A percentile compares a stretch with the other conserved stretches of the same genome.
phyloP scores from a whole-genome alignment of 1,140 invertebrate genomes.

The Berghia stephanieae region DNA sequence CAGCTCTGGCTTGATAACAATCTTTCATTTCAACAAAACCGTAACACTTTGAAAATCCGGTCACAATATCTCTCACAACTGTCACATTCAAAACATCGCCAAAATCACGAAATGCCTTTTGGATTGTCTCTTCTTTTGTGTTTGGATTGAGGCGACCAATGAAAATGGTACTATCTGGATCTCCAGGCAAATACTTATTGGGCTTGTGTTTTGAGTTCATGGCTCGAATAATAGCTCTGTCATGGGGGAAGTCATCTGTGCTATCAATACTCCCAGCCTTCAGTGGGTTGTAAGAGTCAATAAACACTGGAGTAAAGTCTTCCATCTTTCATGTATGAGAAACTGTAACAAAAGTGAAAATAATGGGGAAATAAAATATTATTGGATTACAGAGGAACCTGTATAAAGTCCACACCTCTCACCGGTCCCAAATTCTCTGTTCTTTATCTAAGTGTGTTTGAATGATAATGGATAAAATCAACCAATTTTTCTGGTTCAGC shows the following conservation, averaged over 20 bases:
- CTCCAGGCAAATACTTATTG: slow-evolving; percentile 69
- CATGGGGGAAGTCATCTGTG: slow-evolving; percentile 84
- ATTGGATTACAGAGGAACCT: too few relatives aligned
- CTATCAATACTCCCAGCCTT: slow-evolving; percentile 86
- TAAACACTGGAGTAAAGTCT: slow-evolving; percentile 34
- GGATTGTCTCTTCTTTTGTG: slow-evolving; percentile 72
- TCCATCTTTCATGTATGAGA: slow-evolving; percentile 36
- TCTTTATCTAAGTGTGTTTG: too few relatives aligned
- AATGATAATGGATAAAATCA: too few relatives aligned
- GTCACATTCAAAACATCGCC: slow-evolving; percentile 74
- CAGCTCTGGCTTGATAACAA: slow-evolving; percentile 72
- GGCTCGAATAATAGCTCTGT: slow-evolving; percentile 80
- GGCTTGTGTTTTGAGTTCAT: slow-evolving; percentile 77
- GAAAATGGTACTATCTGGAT: slow-evolving; percentile 80
- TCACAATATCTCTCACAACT: slow-evolving; percentile 82
- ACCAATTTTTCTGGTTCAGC: too few relatives aligned
- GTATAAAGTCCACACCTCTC: too few relatives aligned
- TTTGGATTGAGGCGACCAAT: slow-evolving; percentile 79
- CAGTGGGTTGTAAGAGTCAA: slow-evolving; percentile 57
- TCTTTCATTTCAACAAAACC: slow-evolving; percentile 85
- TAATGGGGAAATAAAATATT: too few relatives aligned
- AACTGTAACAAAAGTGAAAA: too few relatives aligned
- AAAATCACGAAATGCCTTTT: slow-evolving; percentile 59
- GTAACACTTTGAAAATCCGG: slow-evolving; percentile 83
- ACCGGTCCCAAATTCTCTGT: too few relatives aligned